Conservation (phyloP, 1,140 invertebrate species). For the Drosophila mojavensis region DNA sequence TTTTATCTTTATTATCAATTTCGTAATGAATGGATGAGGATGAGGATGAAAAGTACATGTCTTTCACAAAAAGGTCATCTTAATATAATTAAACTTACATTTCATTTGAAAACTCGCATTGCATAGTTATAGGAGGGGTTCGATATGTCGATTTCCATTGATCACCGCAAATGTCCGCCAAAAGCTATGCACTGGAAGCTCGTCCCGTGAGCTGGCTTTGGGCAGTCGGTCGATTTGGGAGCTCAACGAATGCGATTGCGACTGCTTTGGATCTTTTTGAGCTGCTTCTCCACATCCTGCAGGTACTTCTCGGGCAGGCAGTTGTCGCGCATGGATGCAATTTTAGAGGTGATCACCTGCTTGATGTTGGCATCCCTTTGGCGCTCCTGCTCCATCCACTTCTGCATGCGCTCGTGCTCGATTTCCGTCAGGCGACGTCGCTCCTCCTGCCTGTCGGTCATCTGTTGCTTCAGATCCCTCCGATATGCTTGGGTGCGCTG, state of each 20-base stretch:
- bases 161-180: conserved; percentile 9
- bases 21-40: no score
- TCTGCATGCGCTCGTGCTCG: conserved; percentile 85
- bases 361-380: conserved; percentile 85
- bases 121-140: conserved; percentile 47
- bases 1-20: no score
- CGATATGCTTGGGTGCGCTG: conserved; percentile 62
- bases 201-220: background rate
- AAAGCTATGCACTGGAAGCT: conserved; percentile 34
- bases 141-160: background rate
- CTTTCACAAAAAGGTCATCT: no score
- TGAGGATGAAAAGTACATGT: no score
- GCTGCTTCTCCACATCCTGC: conserved; percentile 84
- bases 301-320: conserved; percentile 83
- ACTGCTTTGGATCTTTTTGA: conserved; percentile 65
- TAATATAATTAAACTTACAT: no score
- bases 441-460: conserved; percentile 87
- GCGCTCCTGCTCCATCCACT: conserved; percentile 86
- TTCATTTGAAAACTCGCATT: background rate
- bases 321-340: conserved; percentile 85
- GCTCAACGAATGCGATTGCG: conserved; percentile 63
- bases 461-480: conserved; percentile 84
- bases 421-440: conserved; percentile 83
- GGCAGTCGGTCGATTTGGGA: background rate
- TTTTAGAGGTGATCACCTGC: conserved; percentile 86